Conservation (phyloP, 2,797 vertebrate genomes). For the Nyctibius grandis region DNA sequence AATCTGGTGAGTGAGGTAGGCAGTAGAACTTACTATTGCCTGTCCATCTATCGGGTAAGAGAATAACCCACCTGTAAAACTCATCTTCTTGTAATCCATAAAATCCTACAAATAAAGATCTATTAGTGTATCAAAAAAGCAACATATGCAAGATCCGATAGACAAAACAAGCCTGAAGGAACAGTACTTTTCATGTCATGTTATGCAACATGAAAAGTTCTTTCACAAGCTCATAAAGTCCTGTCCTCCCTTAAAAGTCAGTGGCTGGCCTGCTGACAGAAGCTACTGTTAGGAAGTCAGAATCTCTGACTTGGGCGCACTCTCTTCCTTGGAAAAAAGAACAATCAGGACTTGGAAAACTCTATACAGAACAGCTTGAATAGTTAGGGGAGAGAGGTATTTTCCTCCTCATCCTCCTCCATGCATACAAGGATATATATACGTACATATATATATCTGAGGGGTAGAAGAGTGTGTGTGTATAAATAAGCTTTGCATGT, state of each 20-base stretch:
- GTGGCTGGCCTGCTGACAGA: not conserved
- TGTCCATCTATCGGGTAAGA: not conserved
- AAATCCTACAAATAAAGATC: not conserved
- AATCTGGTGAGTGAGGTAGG: not conserved
- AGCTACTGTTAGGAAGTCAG: not conserved
- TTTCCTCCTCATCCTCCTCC: not conserved
- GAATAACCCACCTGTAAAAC: not conserved
- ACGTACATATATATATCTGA: not conserved
- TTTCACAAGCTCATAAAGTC: not conserved
- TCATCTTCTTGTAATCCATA: not conserved
- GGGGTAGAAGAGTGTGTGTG: rapidly evolving
- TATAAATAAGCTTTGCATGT: not conserved
- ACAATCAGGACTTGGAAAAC: not conserved
- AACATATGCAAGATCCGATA: not conserved
- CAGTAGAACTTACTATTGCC: not conserved
- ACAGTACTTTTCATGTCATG: not conserved
- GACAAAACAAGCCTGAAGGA: not conserved
- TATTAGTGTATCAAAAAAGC: not conserved
- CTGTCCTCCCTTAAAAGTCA: not conserved
- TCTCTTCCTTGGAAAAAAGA: not conserved
- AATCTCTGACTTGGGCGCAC: not conserved
- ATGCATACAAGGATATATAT: not conserved
- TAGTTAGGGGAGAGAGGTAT: not conserved
- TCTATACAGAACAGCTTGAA: not conserved
- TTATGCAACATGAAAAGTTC: not conserved